Evolutionary conservation across 1,140 invertebrate species (phyloP), one percentile per base, ranked within the genome.

Genomic region (Diachasmimorpha longicaudata): DNA sequence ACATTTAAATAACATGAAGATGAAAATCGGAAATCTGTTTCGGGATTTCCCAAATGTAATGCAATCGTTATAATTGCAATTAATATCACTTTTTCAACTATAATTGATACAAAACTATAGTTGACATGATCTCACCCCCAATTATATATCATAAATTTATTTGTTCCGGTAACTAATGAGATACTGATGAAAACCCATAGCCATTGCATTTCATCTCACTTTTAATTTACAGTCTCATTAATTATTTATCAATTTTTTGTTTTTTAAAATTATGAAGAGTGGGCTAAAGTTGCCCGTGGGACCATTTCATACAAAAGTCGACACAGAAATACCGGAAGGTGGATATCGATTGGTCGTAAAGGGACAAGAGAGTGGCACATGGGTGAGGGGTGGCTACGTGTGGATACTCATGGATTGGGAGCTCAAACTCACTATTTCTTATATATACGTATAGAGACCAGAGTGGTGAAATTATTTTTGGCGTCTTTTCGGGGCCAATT

Each of bases 241-340:
- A 63, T 63, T 52, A 52, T 52, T 52, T 9, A 63, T 63, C 5
- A n/a, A n/a, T n/a, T n/a, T 14, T 63, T 4, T 31, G 25, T 31
- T 3, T 63, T 19, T 23, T 10, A 25, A 23, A 63, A 63, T 63
- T 63, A 19, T 31, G 58, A 25, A 63, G 19, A 63, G 31, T 21
- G 58, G 58, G 58, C 23, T 23, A 63, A 63, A 63, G 19, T 63
- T 21, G 23, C 58, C 31, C 58, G 58, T 63, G 58, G 58, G 58
- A 63, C 58, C 11, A 19, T 63, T 63, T 63, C 58, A 21, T 63
- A 23, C 31, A 63, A 0, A 23, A 31, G 6, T 6, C 31, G 31
- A 25, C 58, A 63, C 13, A 63, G 58, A 63, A 63, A 63, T 63
- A 63, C 21, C 23, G 58, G 58, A 63, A 63, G 58, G 58, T 63